Percentiles rank a stretch among this genome's conserved stretches.
phyloP scores from a whole-genome alignment of 2,888 invertebrate species.

The Trachelus iudaicus region DNA sequence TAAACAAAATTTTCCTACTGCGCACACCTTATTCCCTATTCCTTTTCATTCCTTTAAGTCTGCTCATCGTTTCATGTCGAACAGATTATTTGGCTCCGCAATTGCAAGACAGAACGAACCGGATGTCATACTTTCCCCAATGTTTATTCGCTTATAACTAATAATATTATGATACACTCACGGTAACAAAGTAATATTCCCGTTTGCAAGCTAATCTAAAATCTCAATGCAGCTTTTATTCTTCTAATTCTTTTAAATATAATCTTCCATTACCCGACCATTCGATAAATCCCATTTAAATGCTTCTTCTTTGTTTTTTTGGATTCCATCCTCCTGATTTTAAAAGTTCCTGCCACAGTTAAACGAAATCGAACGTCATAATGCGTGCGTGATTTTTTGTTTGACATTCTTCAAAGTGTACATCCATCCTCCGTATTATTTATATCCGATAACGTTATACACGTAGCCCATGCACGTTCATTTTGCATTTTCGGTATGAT shows the following conservation, averaged over 20 bases:
- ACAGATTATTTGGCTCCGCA: not conserved
- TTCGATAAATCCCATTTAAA: conserved; percentile 29
- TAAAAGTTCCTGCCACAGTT: not conserved
- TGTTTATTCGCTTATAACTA: conserved; percentile 15
- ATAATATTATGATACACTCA: conserved; percentile 25
- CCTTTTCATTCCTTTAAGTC: not conserved
- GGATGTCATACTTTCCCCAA: conserved; percentile 1
- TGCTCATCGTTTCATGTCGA: not conserved
- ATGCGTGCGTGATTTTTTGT: not conserved
- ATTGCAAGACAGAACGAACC: not conserved
- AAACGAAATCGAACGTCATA: not conserved
- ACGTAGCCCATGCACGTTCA: not conserved
- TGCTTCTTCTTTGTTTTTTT: conserved; percentile 28
- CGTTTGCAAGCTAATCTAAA: conserved; percentile 38
- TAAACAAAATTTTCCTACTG: not conserved
- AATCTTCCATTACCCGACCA: not conserved
- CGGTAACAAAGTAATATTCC: conserved; percentile 33
- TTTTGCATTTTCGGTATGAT: not conserved
- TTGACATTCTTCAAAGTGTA: not conserved
- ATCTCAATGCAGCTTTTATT: conserved; percentile 34
- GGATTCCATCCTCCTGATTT: not conserved
- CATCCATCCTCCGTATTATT: not conserved
- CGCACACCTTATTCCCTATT: not conserved
- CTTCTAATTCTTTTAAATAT: conserved; percentile 27
- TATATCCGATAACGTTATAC: not conserved